Evolutionary conservation across 2,797 vertebrate genomes (phyloP), one percentile per base, ranked within the genome.

Genomic region (Ctenopoma kingsleyae): DNA sequence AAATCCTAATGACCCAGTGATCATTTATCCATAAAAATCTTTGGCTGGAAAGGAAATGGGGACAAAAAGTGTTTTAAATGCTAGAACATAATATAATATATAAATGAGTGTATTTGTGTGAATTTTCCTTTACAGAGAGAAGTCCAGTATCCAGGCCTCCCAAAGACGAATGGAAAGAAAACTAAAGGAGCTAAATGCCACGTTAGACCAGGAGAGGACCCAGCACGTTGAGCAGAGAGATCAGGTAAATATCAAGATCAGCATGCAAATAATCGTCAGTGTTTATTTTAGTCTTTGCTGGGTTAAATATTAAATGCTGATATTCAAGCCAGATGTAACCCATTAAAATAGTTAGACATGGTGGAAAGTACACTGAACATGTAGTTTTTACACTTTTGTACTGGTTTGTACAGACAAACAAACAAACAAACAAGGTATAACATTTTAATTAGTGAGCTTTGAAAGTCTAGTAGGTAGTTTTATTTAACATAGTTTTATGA

Each of bases 161-260:
- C 97, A 93, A 86, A 95, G 95, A 53, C 96, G 97, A 57, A 87
- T 94, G 64, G 97, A 99, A 87, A 89, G 97, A 55, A 98, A 94
- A 62, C 93, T 99, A 40, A 99, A 98, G 85, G 97, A 99, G 12
- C 84, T 98, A 0, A 96, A 92, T 8, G 96, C 95, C 74, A 96
- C 95, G 23, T 94, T 99, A 4, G 97, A 99, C 17, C 95, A 96
- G 13, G 97, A 99, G 82, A 92, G 97, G 41, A 96, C 90, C 68
- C 95, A 96, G 0, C 93, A 97, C 36, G 93, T 93, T 0, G 96
- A 97, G 80, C 96, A 98, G 89, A 96, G 95, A 81, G 97, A 98
- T 83, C 97, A 99, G 95, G 97, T 96, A 63, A 55, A 58, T 8
- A 43, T 23, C n/a, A 20, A 20, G 20, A n/a, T 67, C 66, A 50